These are phyloP conservation scores for Thamnophis sirtalis DNA, from an alignment of 2,113 vertebrate species.

Conservation along the genomic window DNA sequence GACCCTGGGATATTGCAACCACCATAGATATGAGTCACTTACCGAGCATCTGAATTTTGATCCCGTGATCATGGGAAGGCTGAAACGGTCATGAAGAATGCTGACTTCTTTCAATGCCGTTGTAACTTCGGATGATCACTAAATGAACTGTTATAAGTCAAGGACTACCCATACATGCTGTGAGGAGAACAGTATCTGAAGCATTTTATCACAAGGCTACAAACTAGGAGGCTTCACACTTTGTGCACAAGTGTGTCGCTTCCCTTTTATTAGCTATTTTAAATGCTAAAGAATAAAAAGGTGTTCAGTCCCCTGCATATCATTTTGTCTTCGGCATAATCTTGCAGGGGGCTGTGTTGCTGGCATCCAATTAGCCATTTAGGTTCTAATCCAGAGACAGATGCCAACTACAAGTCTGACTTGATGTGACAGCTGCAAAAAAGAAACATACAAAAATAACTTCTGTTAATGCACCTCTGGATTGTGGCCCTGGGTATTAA, in stretches of 20 bases:
- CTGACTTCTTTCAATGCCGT: background rate
- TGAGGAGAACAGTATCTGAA: background rate
- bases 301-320: background rate
- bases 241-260: background rate
- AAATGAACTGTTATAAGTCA: background rate
- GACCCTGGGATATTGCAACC: background rate
- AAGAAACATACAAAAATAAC: conserved; percentile 25
- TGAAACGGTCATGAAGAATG: background rate
- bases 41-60: background rate
- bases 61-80: background rate
- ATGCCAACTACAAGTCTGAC: conserved; percentile 18
- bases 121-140: background rate
- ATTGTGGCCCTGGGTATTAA: conserved; percentile 9
- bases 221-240: background rate
- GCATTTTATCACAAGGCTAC: background rate
- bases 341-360: background rate
- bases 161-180: background rate
- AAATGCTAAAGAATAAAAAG: background rate
- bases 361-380: conserved; percentile 1
- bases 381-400: background rate
- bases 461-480: conserved; percentile 17
- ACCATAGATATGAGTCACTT: background rate
- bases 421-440: conserved; percentile 20
- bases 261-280: background rate
- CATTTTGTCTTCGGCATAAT: background rate